phyloP scores from a whole-genome alignment of 2,113 vertebrate genomes.

The Apaloderma vittatum region DNA sequence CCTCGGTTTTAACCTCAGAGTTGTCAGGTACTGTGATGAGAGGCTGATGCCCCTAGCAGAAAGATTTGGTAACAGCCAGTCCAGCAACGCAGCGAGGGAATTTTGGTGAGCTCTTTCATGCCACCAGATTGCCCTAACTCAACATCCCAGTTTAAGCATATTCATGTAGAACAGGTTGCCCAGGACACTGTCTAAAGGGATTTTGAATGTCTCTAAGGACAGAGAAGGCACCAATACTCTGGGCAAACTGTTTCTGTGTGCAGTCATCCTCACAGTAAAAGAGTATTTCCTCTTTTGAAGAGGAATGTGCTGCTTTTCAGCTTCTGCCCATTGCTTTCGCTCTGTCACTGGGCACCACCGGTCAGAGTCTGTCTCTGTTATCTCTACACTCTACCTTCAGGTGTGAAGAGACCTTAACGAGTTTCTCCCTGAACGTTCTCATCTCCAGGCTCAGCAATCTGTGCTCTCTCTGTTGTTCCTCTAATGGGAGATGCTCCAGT shows the following conservation, averaged over 20 bases:
- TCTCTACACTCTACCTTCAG: background rate
- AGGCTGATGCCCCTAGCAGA: accelerated
- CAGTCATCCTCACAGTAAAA: background rate
- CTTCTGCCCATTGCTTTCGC: background rate
- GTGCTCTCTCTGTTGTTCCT: background rate
- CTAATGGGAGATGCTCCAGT: accelerated
- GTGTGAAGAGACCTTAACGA: background rate
- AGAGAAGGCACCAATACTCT: background rate
- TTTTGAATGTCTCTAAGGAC: background rate
- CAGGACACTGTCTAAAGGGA: background rate
- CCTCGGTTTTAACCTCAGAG: background rate
- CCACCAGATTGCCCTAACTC: accelerated
- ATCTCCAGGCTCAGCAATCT: background rate
- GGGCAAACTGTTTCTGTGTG: background rate
- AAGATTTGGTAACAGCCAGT: background rate
- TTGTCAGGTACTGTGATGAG: background rate
- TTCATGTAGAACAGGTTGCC: background rate
- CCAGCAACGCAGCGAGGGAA: accelerated
- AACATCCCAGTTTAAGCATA: accelerated
- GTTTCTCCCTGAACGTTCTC: accelerated
- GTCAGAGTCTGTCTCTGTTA: accelerated
- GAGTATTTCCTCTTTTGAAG: background rate
- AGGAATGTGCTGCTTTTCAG: background rate
- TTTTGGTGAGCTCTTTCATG: accelerated
- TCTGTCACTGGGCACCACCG: background rate